Evolutionary conservation across 1,140 invertebrate species (phyloP).

Genomic region (Neodiprion fabricii): DNA sequence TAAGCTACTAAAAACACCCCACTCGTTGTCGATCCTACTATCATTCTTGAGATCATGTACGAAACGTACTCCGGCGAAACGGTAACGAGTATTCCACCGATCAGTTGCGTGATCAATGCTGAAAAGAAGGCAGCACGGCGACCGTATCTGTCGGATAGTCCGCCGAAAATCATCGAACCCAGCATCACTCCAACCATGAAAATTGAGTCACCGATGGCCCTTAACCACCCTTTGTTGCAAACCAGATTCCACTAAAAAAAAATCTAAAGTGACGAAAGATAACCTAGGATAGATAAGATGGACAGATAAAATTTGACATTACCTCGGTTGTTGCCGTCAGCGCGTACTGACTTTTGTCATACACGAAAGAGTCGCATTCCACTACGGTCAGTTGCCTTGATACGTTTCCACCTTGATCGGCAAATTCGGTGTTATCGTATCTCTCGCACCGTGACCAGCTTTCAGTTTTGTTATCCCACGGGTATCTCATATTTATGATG

Average conservation of each 20-base stretch:
- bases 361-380: slow-evolving; percentile 68
- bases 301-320: slow-evolving; percentile 23
- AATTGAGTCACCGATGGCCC: slow-evolving; percentile 70
- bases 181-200: slow-evolving; percentile 78
- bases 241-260: slow-evolving; percentile 71
- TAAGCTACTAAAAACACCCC: slow-evolving; percentile 75
- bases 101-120: slow-evolving; percentile 67
- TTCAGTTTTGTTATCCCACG: slow-evolving; percentile 49
- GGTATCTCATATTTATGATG: slow-evolving; percentile 56
- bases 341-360: slow-evolving; percentile 65
- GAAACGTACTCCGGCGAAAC: slow-evolving; percentile 68
- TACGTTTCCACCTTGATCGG: slow-evolving; percentile 34
- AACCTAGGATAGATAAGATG: too few species aligned
- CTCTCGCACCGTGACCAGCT: slow-evolving; percentile 54
- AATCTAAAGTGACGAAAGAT: neutral
- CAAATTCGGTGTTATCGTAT: slow-evolving; percentile 52
- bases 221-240: slow-evolving; percentile 67
- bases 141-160: slow-evolving; percentile 72
- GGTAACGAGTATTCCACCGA: slow-evolving; percentile 65
- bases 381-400: slow-evolving; percentile 20
- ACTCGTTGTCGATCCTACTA: slow-evolving; percentile 70
- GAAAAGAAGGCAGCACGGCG: slow-evolving; percentile 69
- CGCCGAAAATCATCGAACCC: slow-evolving; percentile 74
- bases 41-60: slow-evolving; percentile 65
- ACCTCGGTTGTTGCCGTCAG: slow-evolving; percentile 73